Evolutionary conservation across 2,888 invertebrate species (phyloP).

Genomic region (Mamestra brassicae): DNA sequence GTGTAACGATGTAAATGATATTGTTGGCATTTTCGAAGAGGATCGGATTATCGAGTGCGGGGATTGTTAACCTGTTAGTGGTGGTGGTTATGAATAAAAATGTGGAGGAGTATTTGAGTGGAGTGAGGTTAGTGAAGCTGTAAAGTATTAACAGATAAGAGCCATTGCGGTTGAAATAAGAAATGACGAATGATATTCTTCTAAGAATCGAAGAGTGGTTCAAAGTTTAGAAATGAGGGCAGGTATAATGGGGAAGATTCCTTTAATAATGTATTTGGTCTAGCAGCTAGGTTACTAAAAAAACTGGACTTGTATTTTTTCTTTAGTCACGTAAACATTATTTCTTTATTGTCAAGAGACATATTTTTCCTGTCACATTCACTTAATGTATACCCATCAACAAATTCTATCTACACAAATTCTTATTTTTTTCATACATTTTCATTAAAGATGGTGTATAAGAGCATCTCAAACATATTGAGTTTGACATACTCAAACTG

Average conservation of each 20-base stretch:
- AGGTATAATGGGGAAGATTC: too few relatives aligned
- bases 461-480: neutral
- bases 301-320: too few relatives aligned
- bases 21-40: constrained; percentile 56
- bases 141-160: neutral
- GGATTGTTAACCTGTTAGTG: constrained; percentile 33
- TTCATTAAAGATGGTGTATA: too few relatives aligned
- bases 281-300: too few relatives aligned
- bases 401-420: neutral
- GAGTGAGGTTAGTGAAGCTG: neutral
- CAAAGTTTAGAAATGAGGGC: neutral
- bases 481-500: constrained; percentile 4
- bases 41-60: constrained; percentile 54
- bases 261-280: too few relatives aligned
- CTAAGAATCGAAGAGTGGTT: neutral
- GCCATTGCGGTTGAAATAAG: neutral
- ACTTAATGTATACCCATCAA: neutral
- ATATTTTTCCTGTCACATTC: too few relatives aligned
- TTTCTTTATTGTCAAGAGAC: too few relatives aligned
- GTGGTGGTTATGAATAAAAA: constrained; percentile 7
- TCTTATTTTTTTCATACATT: too few relatives aligned
- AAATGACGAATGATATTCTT: neutral
- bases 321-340: too few relatives aligned
- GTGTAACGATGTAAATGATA: constrained; percentile 57
- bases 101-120: neutral